A percentile compares a stretch with the other conserved stretches of the same genome.
Evolutionary conservation across 2,113 vertebrate species (phyloP).

Genomic region (Eurypyga helias): DNA sequence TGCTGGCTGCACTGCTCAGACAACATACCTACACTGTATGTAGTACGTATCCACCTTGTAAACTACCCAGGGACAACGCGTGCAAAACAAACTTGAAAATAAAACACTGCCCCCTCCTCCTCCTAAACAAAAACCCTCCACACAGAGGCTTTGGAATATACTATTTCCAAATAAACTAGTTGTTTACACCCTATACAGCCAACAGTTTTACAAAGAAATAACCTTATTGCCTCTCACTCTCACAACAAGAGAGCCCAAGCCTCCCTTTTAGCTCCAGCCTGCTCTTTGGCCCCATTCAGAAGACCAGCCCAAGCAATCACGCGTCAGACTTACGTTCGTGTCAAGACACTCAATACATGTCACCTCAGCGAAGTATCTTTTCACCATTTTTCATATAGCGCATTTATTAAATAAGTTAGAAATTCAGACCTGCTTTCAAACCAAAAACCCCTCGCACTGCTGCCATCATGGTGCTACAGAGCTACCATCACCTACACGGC

Average conservation of each 20-base stretch:
- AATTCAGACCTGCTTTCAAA: not conserved
- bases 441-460: not conserved
- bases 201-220: not conserved
- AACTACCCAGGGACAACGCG: not conserved
- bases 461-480: not conserved
- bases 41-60: not conserved
- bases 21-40: not conserved
- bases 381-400: not conserved
- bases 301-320: not conserved
- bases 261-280: not conserved
- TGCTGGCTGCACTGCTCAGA: not conserved
- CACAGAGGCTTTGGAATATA: not conserved
- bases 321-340: fast-evolving
- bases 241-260: not conserved
- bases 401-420: not conserved
- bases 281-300: not conserved
- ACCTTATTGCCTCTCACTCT: not conserved
- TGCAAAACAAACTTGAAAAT: not conserved
- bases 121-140: not conserved
- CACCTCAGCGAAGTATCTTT: not conserved
- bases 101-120: not conserved
- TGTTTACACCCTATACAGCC: not conserved
- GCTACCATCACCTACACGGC: not conserved
- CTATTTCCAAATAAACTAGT: not conserved
- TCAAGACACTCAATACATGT: not conserved